phyloP scores from a whole-genome alignment of 2,888 invertebrate genomes.

The Spodoptera exigua region DNA sequence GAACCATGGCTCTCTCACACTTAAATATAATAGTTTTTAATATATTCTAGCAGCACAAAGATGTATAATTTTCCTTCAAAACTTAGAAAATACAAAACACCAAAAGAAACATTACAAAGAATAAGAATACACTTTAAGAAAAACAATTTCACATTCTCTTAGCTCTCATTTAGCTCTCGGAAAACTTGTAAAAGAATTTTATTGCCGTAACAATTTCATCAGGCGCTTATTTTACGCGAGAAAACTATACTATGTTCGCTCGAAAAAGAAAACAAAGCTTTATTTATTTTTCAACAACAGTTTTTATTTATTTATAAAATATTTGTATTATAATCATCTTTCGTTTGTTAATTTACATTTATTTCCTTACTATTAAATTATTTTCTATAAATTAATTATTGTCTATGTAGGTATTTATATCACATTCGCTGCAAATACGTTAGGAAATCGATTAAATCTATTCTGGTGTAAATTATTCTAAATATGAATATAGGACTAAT shows the following conservation, averaged over 20 bases:
- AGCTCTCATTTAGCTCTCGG: slow-evolving; percentile 20
- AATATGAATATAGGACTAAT: slow-evolving; percentile 7
- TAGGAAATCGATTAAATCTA: slow-evolving; percentile 29
- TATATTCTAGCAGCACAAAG: too few relatives aligned
- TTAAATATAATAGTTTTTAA: too few relatives aligned
- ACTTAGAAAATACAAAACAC: too few relatives aligned
- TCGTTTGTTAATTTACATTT: slow-evolving; percentile 17
- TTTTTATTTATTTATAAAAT: slow-evolving; percentile 36
- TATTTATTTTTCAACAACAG: slow-evolving; percentile 25
- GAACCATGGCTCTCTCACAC: too few relatives aligned
- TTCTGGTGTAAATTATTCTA: slow-evolving; percentile 10
- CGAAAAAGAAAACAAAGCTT: slow-evolving; percentile 8
- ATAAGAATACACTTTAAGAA: neutral
- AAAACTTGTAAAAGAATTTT: slow-evolving; percentile 13
- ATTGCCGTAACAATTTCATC: slow-evolving; percentile 33
- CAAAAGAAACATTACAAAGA: too few relatives aligned
- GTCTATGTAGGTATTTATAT: slow-evolving; percentile 31
- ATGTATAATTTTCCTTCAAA: too few relatives aligned
- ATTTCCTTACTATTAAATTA: neutral
- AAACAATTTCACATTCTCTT: slow-evolving; percentile 18
- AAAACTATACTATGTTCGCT: neutral
- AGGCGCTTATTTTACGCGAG: slow-evolving; percentile 28
- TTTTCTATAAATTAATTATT: too few relatives aligned
- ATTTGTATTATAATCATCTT: slow-evolving; percentile 19
- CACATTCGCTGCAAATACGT: slow-evolving; percentile 53